Conservation (phyloP, 2,888 invertebrate species). For the Galeruca laticollis region DNA sequence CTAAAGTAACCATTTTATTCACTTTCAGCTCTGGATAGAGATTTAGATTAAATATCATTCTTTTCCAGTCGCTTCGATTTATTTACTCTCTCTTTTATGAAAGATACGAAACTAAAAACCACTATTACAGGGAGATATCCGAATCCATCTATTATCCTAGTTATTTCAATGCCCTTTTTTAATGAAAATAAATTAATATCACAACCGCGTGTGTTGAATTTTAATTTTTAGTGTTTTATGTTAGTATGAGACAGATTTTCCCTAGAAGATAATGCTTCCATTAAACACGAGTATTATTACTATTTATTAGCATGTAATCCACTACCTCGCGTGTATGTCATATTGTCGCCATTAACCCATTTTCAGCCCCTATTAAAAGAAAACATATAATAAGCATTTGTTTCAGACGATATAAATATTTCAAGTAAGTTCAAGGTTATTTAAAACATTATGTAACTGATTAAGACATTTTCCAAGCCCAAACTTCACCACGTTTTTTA, state of each 20-base stretch:
- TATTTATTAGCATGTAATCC: slow-evolving; percentile 11
- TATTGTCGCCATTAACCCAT: slow-evolving; percentile 12
- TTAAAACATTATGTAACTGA: not conserved
- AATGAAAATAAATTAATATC: too few species aligned
- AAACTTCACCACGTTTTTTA: too few species aligned
- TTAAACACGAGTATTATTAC: not conserved
- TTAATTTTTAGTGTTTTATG: not conserved
- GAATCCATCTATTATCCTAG: too few species aligned
- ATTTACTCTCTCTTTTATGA: too few species aligned
- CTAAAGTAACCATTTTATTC: too few species aligned
- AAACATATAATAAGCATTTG: slow-evolving; percentile 10
- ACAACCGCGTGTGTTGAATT: too few species aligned
- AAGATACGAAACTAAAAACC: too few species aligned
- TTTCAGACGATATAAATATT: not conserved
- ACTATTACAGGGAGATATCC: too few species aligned
- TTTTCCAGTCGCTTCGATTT: too few species aligned
- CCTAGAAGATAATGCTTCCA: not conserved
- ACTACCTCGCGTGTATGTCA: slow-evolving; percentile 10
- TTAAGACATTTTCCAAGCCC: not conserved
- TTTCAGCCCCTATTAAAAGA: not conserved
- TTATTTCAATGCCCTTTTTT: too few species aligned
- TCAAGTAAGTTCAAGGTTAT: slow-evolving; percentile 13
- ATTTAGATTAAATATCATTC: too few species aligned
- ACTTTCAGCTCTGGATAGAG: too few species aligned
- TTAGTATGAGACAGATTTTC: not conserved